These are phyloP conservation scores for Todiramphus saurophagus DNA, from an alignment of 2,113 vertebrate species.

Conservation along the genomic window DNA sequence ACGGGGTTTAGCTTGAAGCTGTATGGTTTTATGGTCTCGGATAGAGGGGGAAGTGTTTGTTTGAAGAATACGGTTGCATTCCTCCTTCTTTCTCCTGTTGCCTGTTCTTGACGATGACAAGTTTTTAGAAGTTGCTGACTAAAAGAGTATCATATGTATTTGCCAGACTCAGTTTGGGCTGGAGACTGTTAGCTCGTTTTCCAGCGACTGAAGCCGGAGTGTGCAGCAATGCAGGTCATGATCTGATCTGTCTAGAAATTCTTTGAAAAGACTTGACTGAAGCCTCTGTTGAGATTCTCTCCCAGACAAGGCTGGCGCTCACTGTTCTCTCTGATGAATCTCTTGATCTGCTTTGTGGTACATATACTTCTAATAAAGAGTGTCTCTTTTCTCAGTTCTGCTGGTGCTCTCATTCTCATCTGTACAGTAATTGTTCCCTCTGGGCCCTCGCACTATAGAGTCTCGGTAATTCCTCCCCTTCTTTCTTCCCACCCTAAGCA, in stretches of 20 bases:
- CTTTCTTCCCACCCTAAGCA: not conserved
- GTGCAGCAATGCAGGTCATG: not conserved
- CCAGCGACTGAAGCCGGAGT: not conserved
- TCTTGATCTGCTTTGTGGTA: not conserved
- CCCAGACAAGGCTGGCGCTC: not conserved
- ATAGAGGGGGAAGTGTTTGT: not conserved
- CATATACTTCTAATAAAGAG: not conserved
- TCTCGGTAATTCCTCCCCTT: not conserved
- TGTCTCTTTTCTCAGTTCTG: not conserved
- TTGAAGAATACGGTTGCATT: not conserved
- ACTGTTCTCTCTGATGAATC: not conserved
- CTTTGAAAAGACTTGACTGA: not conserved
- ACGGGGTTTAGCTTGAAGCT: not conserved
- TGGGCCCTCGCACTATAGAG: not conserved
- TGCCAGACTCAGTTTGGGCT: not conserved
- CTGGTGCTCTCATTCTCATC: not conserved
- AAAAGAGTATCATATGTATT: not conserved
- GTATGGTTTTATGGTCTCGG: not conserved
- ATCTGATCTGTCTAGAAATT: not conserved
- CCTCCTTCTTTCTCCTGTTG: not conserved
- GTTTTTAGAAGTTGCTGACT: not conserved
- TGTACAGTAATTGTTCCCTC: not conserved
- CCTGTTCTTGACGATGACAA: not conserved
- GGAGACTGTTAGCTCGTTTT: slow-evolving; percentile 1
- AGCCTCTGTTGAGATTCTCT: not conserved